Percentiles rank a stretch among this genome's conserved stretches.
Evolutionary conservation across 2,797 vertebrate genomes (phyloP).

Genomic region (Danio choprae): DNA sequence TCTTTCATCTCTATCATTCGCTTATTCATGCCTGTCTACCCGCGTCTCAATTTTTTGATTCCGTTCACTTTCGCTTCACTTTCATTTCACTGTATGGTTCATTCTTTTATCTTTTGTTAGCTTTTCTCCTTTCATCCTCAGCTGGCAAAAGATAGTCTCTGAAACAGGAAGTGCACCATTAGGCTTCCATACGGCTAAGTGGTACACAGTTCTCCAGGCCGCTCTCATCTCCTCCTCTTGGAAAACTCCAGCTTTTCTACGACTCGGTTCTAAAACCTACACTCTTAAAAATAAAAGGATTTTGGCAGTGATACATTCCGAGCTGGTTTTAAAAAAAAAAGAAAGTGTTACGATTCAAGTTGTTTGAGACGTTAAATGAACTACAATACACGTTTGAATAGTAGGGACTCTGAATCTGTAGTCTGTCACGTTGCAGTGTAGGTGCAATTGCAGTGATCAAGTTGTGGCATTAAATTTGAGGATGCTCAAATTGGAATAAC

Average conservation of each 20-base stretch:
- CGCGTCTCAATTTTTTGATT: conserved; percentile 27
- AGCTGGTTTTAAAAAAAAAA: too few relatives aligned
- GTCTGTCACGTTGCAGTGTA: too few relatives aligned
- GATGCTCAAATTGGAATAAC: too few relatives aligned
- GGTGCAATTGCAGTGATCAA: too few relatives aligned
- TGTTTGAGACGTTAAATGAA: too few relatives aligned
- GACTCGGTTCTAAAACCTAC: background rate
- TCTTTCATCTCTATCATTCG: conserved; percentile 46
- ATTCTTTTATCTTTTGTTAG: conserved; percentile 58
- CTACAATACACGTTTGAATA: too few relatives aligned
- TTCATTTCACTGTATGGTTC: conserved; percentile 47
- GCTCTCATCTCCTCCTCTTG: conserved; percentile 7
- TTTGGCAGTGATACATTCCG: background rate
- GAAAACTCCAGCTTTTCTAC: background rate
- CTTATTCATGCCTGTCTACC: conserved; percentile 31
- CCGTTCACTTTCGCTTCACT: conserved; percentile 35
- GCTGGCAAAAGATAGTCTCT: conserved; percentile 20
- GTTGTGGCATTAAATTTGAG: too few relatives aligned
- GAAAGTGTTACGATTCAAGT: too few relatives aligned
- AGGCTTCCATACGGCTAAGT: conserved; percentile 12
- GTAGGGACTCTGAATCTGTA: too few relatives aligned
- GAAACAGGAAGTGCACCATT: conserved; percentile 33
- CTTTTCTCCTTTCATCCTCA: conserved; percentile 48
- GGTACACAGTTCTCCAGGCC: background rate
- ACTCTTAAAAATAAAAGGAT: background rate